These are phyloP conservation scores for Meandrusa payeni DNA, from an alignment of 2,888 invertebrate species.

Conservation along the genomic window DNA sequence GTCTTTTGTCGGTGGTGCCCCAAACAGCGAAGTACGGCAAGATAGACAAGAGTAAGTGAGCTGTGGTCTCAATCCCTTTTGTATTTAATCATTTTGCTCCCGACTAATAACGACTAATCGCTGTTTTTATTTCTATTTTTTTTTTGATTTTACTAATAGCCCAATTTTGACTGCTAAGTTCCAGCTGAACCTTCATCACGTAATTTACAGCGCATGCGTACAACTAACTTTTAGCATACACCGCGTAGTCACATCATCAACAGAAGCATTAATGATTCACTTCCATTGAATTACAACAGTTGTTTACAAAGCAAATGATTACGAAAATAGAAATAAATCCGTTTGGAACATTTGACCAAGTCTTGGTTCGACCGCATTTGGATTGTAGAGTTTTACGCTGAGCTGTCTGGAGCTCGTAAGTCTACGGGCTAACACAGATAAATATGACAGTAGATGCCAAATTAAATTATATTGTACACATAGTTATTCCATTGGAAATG, in stretches of 20 bases:
- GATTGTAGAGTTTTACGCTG: too few relatives aligned
- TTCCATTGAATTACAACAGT: conserved; percentile 3
- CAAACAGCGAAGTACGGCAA: conserved; percentile 78
- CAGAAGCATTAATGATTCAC: conserved; percentile 5
- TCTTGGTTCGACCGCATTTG: too few relatives aligned
- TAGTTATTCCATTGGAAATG: conserved; percentile 38
- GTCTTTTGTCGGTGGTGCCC: conserved; percentile 80
- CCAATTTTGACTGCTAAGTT: conserved; percentile 51
- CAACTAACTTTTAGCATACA: conserved; percentile 40
- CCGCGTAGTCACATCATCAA: conserved; percentile 20
- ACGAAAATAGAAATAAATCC: too few relatives aligned
- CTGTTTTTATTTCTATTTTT: conserved; percentile 49
- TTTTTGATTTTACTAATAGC: conserved; percentile 64
- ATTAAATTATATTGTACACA: neutral
- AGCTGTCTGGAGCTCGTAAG: too few relatives aligned
- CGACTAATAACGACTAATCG: conserved; percentile 73
- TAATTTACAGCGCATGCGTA: conserved; percentile 58
- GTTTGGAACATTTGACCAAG: too few relatives aligned
- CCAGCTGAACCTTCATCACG: conserved; percentile 54
- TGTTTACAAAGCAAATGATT: too few relatives aligned
- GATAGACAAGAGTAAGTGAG: conserved; percentile 77
- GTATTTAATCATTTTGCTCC: conserved; percentile 66
- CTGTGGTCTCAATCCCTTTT: conserved; percentile 78
- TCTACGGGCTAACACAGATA: too few relatives aligned
- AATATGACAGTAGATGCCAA: too few relatives aligned